Conservation (phyloP, 92 coral and sea anemone species). For the Parazoanthus atlanticus region DNA sequence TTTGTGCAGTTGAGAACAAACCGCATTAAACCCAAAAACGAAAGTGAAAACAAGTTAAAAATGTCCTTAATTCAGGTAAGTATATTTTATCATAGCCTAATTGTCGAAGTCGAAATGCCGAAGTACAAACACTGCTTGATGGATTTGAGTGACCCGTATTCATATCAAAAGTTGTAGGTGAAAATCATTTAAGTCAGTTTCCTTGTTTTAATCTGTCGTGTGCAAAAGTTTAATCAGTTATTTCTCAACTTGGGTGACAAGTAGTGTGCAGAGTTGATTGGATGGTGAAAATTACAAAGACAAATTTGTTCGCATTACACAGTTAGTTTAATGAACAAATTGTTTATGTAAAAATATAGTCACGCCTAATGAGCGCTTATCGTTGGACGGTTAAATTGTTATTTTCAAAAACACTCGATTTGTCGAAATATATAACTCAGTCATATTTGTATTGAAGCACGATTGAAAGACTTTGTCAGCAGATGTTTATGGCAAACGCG, state of each 20-base stretch:
- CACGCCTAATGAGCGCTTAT: background rate
- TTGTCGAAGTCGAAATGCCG: background rate
- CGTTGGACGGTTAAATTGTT: background rate
- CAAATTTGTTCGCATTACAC: background rate
- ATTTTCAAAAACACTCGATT: too few relatives aligned
- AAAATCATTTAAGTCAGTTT: background rate
- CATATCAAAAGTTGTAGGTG: background rate
- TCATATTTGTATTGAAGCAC: background rate
- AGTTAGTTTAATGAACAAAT: background rate
- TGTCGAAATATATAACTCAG: background rate
- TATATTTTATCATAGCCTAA: background rate
- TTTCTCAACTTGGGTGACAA: background rate
- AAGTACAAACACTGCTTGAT: background rate
- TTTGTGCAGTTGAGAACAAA: background rate
- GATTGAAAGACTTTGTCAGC: background rate
- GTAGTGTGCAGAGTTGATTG: background rate
- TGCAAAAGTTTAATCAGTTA: background rate
- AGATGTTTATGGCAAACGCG: background rate
- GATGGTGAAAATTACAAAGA: background rate
- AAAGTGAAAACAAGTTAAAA: too few relatives aligned
- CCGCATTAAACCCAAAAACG: background rate
- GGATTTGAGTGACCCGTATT: background rate
- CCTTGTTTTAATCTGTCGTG: background rate
- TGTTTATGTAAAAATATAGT: background rate
- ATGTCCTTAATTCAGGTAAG: background rate